Percentiles rank a stretch among this genome's conserved stretches.
phyloP scores from a whole-genome alignment of 2,888 invertebrate genomes.

The Stenodera caucasica region DNA sequence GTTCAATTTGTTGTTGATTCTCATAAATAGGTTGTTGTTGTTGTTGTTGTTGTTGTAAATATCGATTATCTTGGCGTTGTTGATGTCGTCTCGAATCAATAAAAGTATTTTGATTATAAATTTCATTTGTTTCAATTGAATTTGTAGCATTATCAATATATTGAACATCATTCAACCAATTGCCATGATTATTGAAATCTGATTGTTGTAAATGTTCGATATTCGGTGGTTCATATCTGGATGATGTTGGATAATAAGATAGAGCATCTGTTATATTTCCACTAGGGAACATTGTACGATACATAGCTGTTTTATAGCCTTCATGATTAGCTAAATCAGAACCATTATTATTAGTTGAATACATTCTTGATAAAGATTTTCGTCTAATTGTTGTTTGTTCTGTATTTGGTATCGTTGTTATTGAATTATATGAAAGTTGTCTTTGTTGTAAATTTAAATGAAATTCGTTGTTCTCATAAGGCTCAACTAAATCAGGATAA shows the following conservation, averaged over 20 bases:
- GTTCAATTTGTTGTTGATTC: slow-evolving; percentile 46
- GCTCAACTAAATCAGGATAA: slow-evolving; percentile 71
- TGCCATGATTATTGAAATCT: slow-evolving; percentile 62
- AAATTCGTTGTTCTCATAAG: slow-evolving; percentile 57
- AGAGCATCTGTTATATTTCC: slow-evolving; percentile 78
- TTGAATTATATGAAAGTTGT: slow-evolving; percentile 60
- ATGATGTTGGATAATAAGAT: slow-evolving; percentile 78
- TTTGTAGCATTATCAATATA: slow-evolving; percentile 58
- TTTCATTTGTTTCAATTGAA: slow-evolving; percentile 62
- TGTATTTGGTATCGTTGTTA: slow-evolving; percentile 58
- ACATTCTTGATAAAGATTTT: slow-evolving; percentile 62
- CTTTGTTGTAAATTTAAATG: slow-evolving; percentile 55
- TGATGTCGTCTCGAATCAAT: slow-evolving; percentile 45
- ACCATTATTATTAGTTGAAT: slow-evolving; percentile 58
- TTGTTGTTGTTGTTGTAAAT: slow-evolving; percentile 34
- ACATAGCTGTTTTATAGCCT: slow-evolving; percentile 65
- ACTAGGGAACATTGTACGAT: slow-evolving; percentile 70
- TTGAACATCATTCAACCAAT: slow-evolving; percentile 60
- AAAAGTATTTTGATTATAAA: slow-evolving; percentile 56
- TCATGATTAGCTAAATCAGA: slow-evolving; percentile 66
- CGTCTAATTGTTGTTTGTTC: slow-evolving; percentile 37
- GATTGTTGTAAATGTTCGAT: slow-evolving; percentile 60
- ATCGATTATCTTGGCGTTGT: slow-evolving; percentile 33
- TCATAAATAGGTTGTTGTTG: slow-evolving; percentile 46
- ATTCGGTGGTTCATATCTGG: slow-evolving; percentile 59